Evolutionary conservation across 2,797 vertebrate genomes (phyloP).

Genomic region (Gallinago nigripennis): DNA sequence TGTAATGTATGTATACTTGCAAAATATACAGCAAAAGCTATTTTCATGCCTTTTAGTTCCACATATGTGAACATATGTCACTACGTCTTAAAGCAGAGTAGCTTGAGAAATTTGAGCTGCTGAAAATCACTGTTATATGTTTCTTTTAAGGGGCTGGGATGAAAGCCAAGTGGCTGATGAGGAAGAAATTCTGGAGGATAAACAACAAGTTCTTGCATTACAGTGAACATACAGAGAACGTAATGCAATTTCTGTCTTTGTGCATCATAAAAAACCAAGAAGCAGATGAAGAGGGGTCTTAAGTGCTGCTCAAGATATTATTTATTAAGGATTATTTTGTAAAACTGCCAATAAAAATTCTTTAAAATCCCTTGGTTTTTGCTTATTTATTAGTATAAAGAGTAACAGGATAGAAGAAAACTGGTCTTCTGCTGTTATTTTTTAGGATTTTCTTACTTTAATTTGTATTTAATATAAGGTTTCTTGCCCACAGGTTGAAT

Average conservation of each 20-base stretch:
- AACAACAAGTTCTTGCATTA: slow-evolving; percentile 73
- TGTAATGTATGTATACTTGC: neutral
- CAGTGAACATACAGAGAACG: slow-evolving; percentile 38
- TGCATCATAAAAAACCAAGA: neutral
- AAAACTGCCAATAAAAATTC: slow-evolving; percentile 61
- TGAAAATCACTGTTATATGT: slow-evolving; percentile 5
- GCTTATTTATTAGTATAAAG: neutral
- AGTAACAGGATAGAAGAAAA: neutral
- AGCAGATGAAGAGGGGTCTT: neutral
- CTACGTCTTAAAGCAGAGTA: neutral
- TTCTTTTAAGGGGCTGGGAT: slow-evolving; percentile 49
- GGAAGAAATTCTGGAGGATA: slow-evolving; percentile 74
- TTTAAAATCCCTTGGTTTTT: neutral
- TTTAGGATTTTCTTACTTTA: neutral
- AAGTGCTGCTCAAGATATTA: neutral
- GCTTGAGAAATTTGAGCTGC: neutral
- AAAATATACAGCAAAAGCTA: neutral
- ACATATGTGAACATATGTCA: neutral
- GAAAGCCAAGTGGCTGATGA: slow-evolving; percentile 76
- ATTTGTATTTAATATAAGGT: neutral
- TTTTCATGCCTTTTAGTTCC: neutral
- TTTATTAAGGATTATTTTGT: slow-evolving; percentile 23
- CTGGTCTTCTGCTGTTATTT: neutral
- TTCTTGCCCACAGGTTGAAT: neutral
- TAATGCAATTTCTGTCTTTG: neutral